These are phyloP conservation scores for Macaca mulatta DNA, from an alignment of 2,113 vertebrate genomes.

Conservation along the genomic window DNA sequence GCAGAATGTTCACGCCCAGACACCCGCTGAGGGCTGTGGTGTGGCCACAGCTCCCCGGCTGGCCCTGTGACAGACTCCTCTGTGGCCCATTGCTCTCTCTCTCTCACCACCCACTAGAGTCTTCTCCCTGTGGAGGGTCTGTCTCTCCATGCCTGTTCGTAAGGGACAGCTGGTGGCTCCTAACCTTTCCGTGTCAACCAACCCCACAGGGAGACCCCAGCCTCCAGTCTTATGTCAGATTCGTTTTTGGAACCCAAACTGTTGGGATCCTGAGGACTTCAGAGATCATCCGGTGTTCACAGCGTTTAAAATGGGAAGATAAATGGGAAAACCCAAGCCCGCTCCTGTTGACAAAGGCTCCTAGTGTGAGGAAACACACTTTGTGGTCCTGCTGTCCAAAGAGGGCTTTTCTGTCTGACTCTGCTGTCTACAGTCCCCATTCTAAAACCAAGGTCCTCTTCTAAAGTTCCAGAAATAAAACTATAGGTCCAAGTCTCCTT, in stretches of 20 bases:
- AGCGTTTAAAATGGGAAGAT: neutral
- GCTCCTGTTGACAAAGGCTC: neutral
- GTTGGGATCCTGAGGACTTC: neutral
- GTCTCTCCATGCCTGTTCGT: neutral
- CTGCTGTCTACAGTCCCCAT: neutral
- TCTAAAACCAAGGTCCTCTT: neutral
- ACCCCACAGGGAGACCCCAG: neutral
- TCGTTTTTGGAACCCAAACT: neutral
- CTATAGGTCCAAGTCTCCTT: neutral
- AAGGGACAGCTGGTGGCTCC: neutral
- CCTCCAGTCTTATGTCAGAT: neutral
- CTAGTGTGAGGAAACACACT: neutral
- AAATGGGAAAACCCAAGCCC: neutral
- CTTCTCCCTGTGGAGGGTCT: neutral
- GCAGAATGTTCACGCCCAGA: neutral
- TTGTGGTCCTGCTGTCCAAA: neutral
- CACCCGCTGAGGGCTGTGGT: neutral
- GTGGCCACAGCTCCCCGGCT: neutral
- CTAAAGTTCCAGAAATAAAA: neutral
- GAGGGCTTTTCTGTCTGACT: neutral
- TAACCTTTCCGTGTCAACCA: neutral
- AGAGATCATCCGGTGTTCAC: neutral
- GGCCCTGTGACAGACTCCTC: neutral
- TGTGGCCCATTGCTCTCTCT: neutral
- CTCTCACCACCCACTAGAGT: too few relatives aligned